Conservation (phyloP, 1,140 invertebrate species). For the Drosophila burlai region DNA sequence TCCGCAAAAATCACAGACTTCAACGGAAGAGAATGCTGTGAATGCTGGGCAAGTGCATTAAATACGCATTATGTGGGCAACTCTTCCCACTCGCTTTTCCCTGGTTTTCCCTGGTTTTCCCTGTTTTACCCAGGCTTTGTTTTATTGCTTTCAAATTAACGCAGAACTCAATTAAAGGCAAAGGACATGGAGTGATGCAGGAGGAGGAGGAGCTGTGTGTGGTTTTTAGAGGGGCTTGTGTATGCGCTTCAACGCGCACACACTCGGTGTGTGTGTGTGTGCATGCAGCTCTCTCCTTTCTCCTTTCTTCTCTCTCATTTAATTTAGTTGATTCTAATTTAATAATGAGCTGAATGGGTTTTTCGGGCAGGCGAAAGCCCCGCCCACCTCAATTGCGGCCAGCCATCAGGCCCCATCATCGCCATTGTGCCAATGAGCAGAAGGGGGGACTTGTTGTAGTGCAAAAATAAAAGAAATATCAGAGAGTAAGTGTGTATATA, state of each 20-base stretch:
- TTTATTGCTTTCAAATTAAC: conserved; percentile 80
- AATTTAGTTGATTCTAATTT: conserved; percentile 76
- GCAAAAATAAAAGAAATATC: background rate
- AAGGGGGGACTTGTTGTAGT: background rate
- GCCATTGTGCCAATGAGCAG: conserved; percentile 28
- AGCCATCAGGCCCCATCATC: conserved; percentile 19
- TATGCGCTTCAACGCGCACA: conserved; percentile 73
- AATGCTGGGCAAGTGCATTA: conserved; percentile 62
- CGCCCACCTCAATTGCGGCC: conserved; percentile 35
- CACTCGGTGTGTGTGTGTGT: background rate
- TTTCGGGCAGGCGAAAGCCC: conserved; percentile 5
- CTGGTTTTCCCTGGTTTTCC: background rate
- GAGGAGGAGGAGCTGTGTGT: background rate
- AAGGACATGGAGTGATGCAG: background rate
- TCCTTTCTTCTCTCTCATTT: conserved; percentile 32
- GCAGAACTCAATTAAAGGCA: conserved; percentile 72
- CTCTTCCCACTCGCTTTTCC: background rate
- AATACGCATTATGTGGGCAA: conserved; percentile 64
- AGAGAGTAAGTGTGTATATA: background rate
- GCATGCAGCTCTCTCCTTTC: conserved; percentile 14
- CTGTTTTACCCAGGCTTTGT: conserved; percentile 30
- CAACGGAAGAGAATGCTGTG: background rate
- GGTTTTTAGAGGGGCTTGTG: conserved; percentile 16
- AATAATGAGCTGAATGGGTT: conserved; percentile 66
- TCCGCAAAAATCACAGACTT: conserved; percentile 6